These are phyloP conservation scores for Dufourea novaeangliae DNA, from an alignment of 1,140 invertebrate genomes.

Conservation along the genomic window DNA sequence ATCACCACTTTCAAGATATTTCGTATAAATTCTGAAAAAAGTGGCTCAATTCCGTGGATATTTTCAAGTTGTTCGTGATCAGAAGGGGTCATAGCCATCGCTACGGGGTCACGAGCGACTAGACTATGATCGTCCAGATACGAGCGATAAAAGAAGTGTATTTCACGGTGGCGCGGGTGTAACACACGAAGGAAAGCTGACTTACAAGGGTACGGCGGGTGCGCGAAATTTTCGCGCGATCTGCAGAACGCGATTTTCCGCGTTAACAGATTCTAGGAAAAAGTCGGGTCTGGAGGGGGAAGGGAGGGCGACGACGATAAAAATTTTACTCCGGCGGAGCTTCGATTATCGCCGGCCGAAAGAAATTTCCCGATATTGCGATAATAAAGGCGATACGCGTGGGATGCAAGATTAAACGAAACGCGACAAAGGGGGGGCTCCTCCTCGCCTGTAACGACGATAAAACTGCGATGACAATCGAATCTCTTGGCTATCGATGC, in stretches of 20 bases:
- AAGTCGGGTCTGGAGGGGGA: not conserved
- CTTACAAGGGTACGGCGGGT: not conserved
- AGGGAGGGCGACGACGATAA: constrained; percentile 24
- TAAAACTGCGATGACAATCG: constrained; percentile 1
- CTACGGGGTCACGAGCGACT: not conserved
- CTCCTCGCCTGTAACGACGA: not conserved
- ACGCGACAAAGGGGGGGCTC: not conserved
- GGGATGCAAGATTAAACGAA: constrained; percentile 28
- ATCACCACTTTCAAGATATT: no score
- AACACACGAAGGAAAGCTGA: not conserved
- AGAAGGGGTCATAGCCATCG: not conserved
- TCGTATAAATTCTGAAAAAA: no score
- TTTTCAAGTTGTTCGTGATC: not conserved
- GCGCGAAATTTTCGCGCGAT: constrained; percentile 28
- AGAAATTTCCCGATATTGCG: constrained; percentile 37
- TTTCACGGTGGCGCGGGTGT: not conserved
- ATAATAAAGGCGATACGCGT: constrained; percentile 46
- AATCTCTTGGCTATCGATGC: not conserved
- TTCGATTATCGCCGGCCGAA: constrained; percentile 36
- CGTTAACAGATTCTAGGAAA: constrained; percentile 29
- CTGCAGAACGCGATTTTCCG: constrained; percentile 17
- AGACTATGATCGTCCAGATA: not conserved
- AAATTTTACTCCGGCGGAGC: constrained; percentile 32
- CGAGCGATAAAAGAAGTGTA: not conserved
- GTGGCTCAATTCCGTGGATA: no score